Evolutionary conservation across 2,888 invertebrate genomes (phyloP).

Genomic region (Isoperla grammatica): DNA sequence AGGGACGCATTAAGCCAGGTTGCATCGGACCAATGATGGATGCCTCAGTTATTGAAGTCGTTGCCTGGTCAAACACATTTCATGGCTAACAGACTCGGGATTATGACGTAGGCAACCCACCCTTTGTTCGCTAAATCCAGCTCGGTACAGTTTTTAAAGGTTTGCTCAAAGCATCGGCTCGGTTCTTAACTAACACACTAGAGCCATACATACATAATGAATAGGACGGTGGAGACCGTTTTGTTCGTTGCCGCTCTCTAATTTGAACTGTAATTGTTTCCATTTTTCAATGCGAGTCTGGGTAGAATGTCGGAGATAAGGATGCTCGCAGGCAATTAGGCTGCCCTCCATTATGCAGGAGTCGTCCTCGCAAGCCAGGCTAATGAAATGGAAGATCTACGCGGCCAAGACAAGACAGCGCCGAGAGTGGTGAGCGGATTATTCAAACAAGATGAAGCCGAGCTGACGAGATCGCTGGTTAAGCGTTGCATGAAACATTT

Average conservation of each 20-base stretch:
- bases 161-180: no score
- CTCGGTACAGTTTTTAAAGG: no score
- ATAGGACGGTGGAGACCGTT: no score
- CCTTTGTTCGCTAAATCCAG: no score
- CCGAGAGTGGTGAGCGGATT: background rate
- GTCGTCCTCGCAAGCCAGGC: background rate
- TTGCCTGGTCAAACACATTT: no score
- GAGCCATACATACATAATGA: no score
- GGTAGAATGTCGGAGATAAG: constrained; percentile 9
- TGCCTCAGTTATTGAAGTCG: no score
- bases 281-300: constrained; percentile 18
- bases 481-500: background rate
- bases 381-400: constrained; percentile 16
- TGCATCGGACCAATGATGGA: no score
- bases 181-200: no score
- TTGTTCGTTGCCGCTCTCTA: background rate
- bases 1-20: no score
- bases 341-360: constrained; percentile 5
- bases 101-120: no score
- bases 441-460: constrained; percentile 6
- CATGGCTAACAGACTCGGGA: no score
- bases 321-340: constrained; percentile 1
- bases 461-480: background rate
- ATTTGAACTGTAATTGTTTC: constrained; percentile 19
- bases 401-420: background rate